Evolutionary conservation across 2,797 vertebrate genomes (phyloP), one percentile per base, ranked within the genome.

Genomic region (Martes flavigula): DNA sequence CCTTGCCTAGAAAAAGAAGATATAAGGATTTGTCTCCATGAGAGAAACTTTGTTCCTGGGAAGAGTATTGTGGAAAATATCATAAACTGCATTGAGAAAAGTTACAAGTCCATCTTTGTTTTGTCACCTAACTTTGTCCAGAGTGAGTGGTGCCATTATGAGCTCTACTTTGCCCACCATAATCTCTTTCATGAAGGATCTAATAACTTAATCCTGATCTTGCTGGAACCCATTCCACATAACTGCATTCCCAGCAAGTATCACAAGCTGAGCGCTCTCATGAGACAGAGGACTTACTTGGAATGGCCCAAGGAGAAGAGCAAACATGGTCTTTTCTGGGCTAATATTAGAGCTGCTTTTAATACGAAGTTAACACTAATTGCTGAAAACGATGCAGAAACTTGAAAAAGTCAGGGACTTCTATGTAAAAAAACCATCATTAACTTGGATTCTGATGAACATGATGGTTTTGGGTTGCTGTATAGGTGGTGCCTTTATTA

Each of bases 61-160:
- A 99, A 98, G 97, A 98, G 99, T 2, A 99, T 99, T 0, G 90
- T 99, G 56, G 99, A 99, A 94, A 99, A 99, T 97, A 99, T 99
- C 90, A 99, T 99, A 1, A 97, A 91, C 64, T 99, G 99, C 93
- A 99, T 99, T 73, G 99, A 99, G 98, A 99, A 99, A 97, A 99
- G 99, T 97, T 98, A 99, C 85, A 99, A 98, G 95, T 99, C 99
- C 0, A 98, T 99, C 78, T 99, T 99, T 77, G 99, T 99, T 46
- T 94, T 99, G 93, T 99, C 99, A 35, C 98, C 99, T 85, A 99
- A 99, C 98, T 99, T 99, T 48, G 98, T 99, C 83, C 99, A 99
- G 98, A 99, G 99, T 0, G 99, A 99, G 11, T 99, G 99, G 99
- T 99, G 99, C 87, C 99, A 99, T 98, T 99, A 99, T 1, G 99